Conservation (phyloP, 2,888 invertebrate genomes). For the Campoplex nolae region DNA sequence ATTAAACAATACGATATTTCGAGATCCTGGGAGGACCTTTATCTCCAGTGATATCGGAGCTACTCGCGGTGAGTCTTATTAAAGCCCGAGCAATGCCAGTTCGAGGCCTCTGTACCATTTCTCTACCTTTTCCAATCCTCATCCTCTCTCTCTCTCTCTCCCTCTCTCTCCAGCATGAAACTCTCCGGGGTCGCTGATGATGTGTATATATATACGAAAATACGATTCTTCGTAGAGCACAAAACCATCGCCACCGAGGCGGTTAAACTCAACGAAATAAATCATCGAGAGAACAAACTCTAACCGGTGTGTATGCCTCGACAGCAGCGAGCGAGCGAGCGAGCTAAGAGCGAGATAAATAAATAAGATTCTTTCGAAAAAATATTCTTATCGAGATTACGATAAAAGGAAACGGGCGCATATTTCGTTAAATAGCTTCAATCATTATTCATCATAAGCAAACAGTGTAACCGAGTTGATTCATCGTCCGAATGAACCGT, state of each 20-base stretch:
- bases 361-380: slow-evolving; percentile 40
- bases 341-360: slow-evolving; percentile 4
- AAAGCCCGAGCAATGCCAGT: slow-evolving; percentile 22
- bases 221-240: slow-evolving; percentile 15
- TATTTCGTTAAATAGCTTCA: background rate
- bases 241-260: slow-evolving; percentile 40
- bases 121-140: slow-evolving; percentile 12
- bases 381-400: slow-evolving; percentile 44
- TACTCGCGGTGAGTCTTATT: slow-evolving; percentile 12
- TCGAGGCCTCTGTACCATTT: slow-evolving; percentile 3
- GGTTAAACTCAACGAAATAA: slow-evolving; percentile 58
- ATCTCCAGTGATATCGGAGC: slow-evolving; percentile 3
- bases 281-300: slow-evolving; percentile 61
- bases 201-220: background rate
- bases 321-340: background rate
- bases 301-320: slow-evolving; percentile 1
- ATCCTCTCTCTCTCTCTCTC: slow-evolving; percentile 4
- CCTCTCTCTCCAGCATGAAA: background rate
- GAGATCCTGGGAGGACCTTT: slow-evolving; percentile 3
- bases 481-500: background rate
- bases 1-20: slow-evolving; percentile 9
- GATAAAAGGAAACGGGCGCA: slow-evolving; percentile 8
- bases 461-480: background rate
- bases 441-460: background rate
- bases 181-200: background rate